A percentile compares a stretch with the other conserved stretches of the same genome.
Evolutionary conservation across 1,140 invertebrate species (phyloP).

Genomic region (Rhagoletis pomonella): DNA sequence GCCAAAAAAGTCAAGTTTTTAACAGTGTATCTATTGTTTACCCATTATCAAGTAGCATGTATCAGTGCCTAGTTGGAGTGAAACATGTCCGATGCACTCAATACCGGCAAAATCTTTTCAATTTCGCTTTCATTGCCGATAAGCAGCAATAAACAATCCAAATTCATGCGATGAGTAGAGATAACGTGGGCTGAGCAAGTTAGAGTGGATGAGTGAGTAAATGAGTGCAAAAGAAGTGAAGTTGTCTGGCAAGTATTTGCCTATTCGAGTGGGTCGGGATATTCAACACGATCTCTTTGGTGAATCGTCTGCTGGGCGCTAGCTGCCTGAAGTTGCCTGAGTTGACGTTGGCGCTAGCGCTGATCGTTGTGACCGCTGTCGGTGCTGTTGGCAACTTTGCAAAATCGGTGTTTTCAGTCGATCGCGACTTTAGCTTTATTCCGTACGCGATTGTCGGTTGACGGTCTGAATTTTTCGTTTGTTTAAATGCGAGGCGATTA

Average conservation of each 20-base stretch:
- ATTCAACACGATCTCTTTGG: slow-evolving; percentile 6
- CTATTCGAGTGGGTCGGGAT: too few relatives aligned
- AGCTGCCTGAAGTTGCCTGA: slow-evolving; percentile 5
- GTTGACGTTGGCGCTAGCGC: background rate
- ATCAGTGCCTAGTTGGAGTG: background rate
- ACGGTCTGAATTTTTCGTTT: background rate
- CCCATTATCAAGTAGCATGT: background rate
- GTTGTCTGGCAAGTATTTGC: slow-evolving; percentile 2
- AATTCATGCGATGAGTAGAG: background rate
- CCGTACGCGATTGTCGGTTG: background rate
- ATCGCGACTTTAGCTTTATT: slow-evolving; percentile 38
- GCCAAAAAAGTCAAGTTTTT: background rate
- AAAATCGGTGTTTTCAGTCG: slow-evolving; percentile 3
- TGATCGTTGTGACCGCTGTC: background rate
- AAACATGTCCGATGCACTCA: background rate
- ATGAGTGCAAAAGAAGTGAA: slow-evolving; percentile 17
- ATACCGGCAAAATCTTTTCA: background rate
- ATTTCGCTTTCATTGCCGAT: slow-evolving; percentile 38
- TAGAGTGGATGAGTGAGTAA: slow-evolving; percentile 1
- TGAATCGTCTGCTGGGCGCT: slow-evolving; percentile 10
- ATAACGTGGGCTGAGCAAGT: slow-evolving; percentile 7
- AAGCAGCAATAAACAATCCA: slow-evolving; percentile 32
- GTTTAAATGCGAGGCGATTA: background rate
- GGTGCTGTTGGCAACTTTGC: slow-evolving; percentile 25
- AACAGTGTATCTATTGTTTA: background rate